Conservation (phyloP, 92 coral and sea anemone genomes). For the Porites cylindrica region DNA sequence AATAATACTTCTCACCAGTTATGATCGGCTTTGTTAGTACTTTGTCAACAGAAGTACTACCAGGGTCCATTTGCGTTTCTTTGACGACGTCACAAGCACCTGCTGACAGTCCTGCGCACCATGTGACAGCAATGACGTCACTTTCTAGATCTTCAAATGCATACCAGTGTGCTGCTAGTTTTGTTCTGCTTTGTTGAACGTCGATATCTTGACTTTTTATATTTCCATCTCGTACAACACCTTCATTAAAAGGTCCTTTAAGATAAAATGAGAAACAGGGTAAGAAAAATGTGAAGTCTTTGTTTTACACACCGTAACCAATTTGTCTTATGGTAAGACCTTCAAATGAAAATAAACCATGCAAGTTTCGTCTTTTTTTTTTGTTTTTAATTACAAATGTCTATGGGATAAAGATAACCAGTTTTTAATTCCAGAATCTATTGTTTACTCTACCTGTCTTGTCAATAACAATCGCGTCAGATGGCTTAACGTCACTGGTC, state of each 20-base stretch:
- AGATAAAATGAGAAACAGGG: background rate
- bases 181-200: slow-evolving; percentile 63
- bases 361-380: too few species aligned
- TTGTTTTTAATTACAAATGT: too few species aligned
- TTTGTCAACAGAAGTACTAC: slow-evolving; percentile 38
- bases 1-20: slow-evolving; percentile 75
- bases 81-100: slow-evolving; percentile 70
- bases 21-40: slow-evolving; percentile 59
- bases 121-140: slow-evolving; percentile 65
- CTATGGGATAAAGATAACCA: background rate
- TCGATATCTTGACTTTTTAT: slow-evolving; percentile 53
- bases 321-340: too few species aligned
- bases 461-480: slow-evolving; percentile 79
- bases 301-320: background rate
- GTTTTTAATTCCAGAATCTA: background rate
- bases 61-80: slow-evolving; percentile 28
- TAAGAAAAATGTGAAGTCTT: background rate
- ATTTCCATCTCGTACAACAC: slow-evolving; percentile 67
- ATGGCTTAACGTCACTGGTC: slow-evolving; percentile 68
- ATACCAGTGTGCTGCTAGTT: slow-evolving; percentile 77
- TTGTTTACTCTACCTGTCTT: slow-evolving; percentile 67
- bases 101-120: slow-evolving; percentile 81
- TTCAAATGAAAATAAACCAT: too few species aligned
- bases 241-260: slow-evolving; percentile 63
- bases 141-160: slow-evolving; percentile 89